A percentile compares a stretch with the other conserved stretches of the same genome.
Conservation (phyloP, 1,140 invertebrate genomes). For the Andrena cerasifolii region DNA sequence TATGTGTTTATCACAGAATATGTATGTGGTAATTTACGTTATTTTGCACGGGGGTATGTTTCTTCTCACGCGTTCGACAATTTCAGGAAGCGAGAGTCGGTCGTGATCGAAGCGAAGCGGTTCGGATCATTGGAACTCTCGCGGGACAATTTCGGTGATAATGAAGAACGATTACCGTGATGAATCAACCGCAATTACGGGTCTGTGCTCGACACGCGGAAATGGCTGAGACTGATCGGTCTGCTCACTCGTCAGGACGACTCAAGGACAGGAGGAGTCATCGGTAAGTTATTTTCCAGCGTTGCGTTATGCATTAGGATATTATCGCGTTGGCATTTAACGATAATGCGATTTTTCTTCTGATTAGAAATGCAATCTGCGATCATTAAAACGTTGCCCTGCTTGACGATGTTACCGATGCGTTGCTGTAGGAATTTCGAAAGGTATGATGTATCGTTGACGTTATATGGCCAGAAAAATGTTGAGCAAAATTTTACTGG, state of each 20-base stretch:
- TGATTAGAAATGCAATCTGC: too few relatives aligned
- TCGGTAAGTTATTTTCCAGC: slow-evolving; percentile 2
- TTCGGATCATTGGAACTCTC: slow-evolving; percentile 44
- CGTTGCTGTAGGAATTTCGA: too few relatives aligned
- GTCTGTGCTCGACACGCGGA: slow-evolving; percentile 44
- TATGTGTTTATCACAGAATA: too few relatives aligned
- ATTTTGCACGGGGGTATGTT: background rate
- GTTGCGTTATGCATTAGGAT: too few relatives aligned
- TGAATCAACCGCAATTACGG: slow-evolving; percentile 63
- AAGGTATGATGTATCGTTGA: too few relatives aligned
- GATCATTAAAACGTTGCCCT: too few relatives aligned
- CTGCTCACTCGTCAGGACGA: slow-evolving; percentile 40
- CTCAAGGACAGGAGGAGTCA: background rate
- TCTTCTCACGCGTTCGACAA: slow-evolving; percentile 1
- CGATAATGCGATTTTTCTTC: too few relatives aligned
- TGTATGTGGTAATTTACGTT: too few relatives aligned
- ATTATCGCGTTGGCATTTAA: too few relatives aligned
- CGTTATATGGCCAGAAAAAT: too few relatives aligned
- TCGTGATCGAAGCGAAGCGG: background rate
- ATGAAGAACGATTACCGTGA: slow-evolving; percentile 60
- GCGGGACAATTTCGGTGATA: slow-evolving; percentile 56
- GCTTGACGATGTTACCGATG: too few relatives aligned
- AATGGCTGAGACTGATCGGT: slow-evolving; percentile 51
- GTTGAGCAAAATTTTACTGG: too few relatives aligned
- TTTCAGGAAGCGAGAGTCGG: background rate